Evolutionary conservation across 2,797 vertebrate species (phyloP).

Genomic region (Chromobotia macracanthus): DNA sequence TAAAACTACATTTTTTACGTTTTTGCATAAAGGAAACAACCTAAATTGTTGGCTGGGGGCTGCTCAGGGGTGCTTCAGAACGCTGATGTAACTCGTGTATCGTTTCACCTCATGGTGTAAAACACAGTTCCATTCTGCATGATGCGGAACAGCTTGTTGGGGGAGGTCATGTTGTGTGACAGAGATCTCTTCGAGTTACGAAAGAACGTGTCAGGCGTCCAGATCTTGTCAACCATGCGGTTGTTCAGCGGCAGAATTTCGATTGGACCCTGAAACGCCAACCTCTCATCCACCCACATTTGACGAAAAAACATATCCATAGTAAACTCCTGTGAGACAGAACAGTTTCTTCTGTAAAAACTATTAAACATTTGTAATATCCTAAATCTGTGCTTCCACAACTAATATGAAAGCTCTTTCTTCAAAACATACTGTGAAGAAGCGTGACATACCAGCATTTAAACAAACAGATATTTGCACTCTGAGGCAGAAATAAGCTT

Average conservation of each 20-base stretch:
- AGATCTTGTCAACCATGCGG: conserved; percentile 82
- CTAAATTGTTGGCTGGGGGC: too few relatives aligned
- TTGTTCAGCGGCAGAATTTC: conserved; percentile 83
- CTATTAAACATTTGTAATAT: neutral
- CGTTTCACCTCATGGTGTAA: conserved; percentile 82
- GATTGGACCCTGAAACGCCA: conserved; percentile 77
- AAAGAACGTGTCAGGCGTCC: conserved; percentile 84
- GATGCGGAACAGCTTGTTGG: conserved; percentile 84
- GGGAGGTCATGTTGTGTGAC: conserved; percentile 82
- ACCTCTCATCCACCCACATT: conserved; percentile 82
- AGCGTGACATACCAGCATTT: neutral
- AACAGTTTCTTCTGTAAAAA: too few relatives aligned
- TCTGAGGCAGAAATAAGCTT: neutral
- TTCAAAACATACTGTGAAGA: neutral
- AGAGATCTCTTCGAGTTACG: conserved; percentile 79
- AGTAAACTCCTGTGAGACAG: conserved; percentile 62
- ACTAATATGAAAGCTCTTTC: too few relatives aligned
- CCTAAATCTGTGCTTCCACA: neutral
- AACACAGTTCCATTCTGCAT: conserved; percentile 84
- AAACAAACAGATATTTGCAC: neutral
- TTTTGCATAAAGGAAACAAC: too few relatives aligned
- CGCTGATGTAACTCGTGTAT: neutral
- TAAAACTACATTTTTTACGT: too few relatives aligned
- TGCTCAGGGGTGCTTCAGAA: too few relatives aligned
- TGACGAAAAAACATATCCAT: conserved; percentile 85